Conservation (phyloP, 2,888 invertebrate species). For the Tolmerus cingulatus region DNA sequence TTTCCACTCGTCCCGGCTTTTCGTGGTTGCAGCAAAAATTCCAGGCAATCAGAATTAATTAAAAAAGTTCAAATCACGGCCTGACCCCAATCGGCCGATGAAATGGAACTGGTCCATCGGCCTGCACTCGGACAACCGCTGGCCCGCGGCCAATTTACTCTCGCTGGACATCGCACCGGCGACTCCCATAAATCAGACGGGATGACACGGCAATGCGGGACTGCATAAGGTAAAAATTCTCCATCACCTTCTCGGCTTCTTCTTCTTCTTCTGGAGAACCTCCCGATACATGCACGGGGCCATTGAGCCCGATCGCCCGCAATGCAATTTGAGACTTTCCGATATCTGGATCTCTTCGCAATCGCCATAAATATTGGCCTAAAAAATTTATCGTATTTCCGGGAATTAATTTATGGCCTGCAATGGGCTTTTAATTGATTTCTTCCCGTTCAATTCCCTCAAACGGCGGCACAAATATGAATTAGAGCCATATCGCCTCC, state of each 20-base stretch:
- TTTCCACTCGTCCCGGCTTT: neutral
- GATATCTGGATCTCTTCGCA: neutral
- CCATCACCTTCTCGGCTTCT: neutral
- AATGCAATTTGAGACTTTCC: neutral
- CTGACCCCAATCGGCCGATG: slow-evolving; percentile 6
- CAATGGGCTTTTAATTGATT: neutral
- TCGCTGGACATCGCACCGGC: neutral
- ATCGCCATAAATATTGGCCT: neutral
- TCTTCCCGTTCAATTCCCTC: neutral
- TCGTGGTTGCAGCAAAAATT: neutral
- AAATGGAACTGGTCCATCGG: neutral
- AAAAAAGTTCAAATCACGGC: slow-evolving; percentile 21
- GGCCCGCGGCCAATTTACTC: neutral
- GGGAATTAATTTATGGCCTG: neutral
- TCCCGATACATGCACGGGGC: neutral
- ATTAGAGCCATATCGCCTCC: neutral
- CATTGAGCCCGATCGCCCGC: neutral
- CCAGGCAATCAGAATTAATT: slow-evolving; percentile 30
- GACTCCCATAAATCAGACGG: neutral
- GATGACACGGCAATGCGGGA: slow-evolving; percentile 6
- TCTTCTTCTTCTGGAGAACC: neutral
- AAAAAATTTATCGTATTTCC: slow-evolving; percentile 10
- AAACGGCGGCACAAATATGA: neutral
- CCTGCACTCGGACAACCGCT: neutral
- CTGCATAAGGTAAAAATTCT: slow-evolving; percentile 1